Evolutionary conservation across 2,888 invertebrate species (phyloP).

Genomic region (Tachystola acroxantha): DNA sequence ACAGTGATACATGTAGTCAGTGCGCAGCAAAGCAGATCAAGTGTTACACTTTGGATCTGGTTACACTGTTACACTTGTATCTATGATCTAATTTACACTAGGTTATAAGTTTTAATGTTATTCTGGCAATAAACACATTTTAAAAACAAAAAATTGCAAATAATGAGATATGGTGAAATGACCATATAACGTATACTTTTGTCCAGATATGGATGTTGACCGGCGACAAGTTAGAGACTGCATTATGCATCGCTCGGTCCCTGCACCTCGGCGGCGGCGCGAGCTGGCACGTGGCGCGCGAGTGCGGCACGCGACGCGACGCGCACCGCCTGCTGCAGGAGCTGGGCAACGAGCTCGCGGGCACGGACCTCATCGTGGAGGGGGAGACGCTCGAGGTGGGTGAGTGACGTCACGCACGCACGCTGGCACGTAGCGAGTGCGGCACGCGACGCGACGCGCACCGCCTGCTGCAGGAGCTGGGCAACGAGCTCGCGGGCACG

Average conservation of each 20-base stretch:
- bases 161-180: too few species aligned
- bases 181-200: too few species aligned
- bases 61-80: too few species aligned
- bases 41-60: too few species aligned
- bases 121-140: too few species aligned
- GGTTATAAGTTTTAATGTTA: too few species aligned
- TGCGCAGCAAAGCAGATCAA: too few species aligned
- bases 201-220: conserved; percentile 95
- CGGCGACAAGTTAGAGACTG: conserved; percentile 97
- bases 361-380: conserved; percentile 59
- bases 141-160: too few species aligned
- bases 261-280: conserved; percentile 82
- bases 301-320: conserved; percentile 38
- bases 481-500: conserved; percentile 24
- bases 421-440: conserved; percentile 41
- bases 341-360: conserved; percentile 26
- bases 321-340: conserved; percentile 45
- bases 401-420: background rate
- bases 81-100: too few species aligned
- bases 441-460: conserved; percentile 41
- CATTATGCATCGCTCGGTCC: conserved; percentile 98
- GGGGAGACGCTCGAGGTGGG: conserved; percentile 66
- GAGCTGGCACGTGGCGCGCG: conserved; percentile 37
- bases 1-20: too few species aligned
- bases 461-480: conserved; percentile 38